Evolutionary conservation across 2,113 vertebrate genomes (phyloP), one percentile per base, ranked within the genome.

Genomic region (Hippolais icterina): DNA sequence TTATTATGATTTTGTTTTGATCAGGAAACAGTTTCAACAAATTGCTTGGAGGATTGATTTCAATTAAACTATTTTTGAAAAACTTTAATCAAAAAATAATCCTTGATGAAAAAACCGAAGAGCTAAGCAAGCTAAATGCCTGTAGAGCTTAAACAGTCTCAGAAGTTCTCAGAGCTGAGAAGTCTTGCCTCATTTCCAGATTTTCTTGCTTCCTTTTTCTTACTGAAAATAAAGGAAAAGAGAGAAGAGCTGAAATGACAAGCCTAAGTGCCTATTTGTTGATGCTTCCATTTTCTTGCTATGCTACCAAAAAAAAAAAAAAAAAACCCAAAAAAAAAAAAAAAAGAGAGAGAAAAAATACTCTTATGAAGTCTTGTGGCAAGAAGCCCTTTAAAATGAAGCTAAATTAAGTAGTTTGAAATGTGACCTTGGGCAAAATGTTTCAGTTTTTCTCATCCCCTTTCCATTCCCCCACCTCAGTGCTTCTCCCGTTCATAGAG

Each of bases 401-500:
- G 31, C 70, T 94, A 64, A 83, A 93, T 59, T 54, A 57, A 41
- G 59, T 66, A 46, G 65, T 64, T 79, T 71, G 70, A 76, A 90
- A 82, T 71, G 79, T 90, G 83, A 96, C 85, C 91, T 96, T 93
- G 75, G 86, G 66, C 85, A 88, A 94, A 93, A 91, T 12, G 27
- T 18, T 75, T 84, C 2, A 1, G 41, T 76, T 50, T 70, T 87
- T 57, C 69, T 35, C 42, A 57, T 69, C 25, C 59, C 28, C 15
- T 59, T 54, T 71, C 41, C 66, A 22, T 68, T 90, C 70, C 24
- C 41, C 42, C 79, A 29, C 60, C 47, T 87, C 42, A 17, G 10
- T 33, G 54, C 66, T 41, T 23, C 39, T 91, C 50, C 72, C 1
- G 4, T 66, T 81, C 12, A 10, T 54, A 59, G 35, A 63, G 35